Evolutionary conservation across 2,888 invertebrate genomes (phyloP), one percentile per base, ranked within the genome.

Genomic region (Prosopocoilus inquinatus): DNA sequence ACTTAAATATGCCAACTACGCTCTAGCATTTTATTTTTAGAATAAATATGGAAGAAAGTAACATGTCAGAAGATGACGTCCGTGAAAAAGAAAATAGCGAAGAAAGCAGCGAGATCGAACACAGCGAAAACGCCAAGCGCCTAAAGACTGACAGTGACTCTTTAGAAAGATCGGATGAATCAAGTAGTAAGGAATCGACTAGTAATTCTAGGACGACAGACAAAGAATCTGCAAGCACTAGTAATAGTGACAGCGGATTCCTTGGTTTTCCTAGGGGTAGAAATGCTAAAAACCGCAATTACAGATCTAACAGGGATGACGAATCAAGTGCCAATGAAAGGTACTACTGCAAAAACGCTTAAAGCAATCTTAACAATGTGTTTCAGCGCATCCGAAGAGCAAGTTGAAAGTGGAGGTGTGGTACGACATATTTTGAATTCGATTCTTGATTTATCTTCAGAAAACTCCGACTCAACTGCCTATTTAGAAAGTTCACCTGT

Each of bases 31-130:
- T 64, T 68, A 68, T 68, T 67, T 68, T 68, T 68, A 68, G 68
- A 68, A 64, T 62, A 63, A 61, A 63, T 60, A 67, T 67, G 67
- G 68, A 68, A 59, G 67, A 67, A 61, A 64, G 61, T 60, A 61
- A 54, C 48, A 61, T 64, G 59, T 63, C 65, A 55, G 63, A 65
- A 48, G 65, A 64, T 61, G 64, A 65, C 59, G 56, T 58, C 15
- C 45, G 20, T 41, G 39, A 50, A 13, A 54, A 55, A 51, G 48
- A 33, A 45, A 56, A 47, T 36, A 48, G 49, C 35, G 53, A 53
- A 28, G 53, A 47, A 38, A 51, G 39, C 16, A 13, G 43, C 20
- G 57, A 62, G 38, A 53, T 33, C 16, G 65, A 65, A 48, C 56
- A 55, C 1, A 48, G 46, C 12, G 63, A 64, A 36, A 60, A 55